Evolutionary conservation across 2,888 invertebrate species (phyloP), one percentile per base, ranked within the genome.

Genomic region (Lasioglossum malachurum): DNA sequence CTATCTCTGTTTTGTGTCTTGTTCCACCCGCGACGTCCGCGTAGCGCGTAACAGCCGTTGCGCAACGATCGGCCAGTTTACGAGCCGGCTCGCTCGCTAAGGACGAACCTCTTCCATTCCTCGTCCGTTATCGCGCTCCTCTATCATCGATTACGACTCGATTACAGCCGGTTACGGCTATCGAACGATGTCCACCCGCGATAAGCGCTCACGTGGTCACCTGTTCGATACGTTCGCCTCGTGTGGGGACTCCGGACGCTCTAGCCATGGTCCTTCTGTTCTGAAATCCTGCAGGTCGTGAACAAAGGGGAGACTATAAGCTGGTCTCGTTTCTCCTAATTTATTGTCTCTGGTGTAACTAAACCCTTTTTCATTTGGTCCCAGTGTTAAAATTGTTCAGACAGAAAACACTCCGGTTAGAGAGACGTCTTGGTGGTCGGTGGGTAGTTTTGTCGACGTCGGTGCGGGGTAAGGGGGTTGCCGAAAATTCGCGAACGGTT

Each of bases 81-180:
- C 92, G 92, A 91, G 88, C 86, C 80, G 76, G 82, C 77, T 75
- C 74, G 46, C 76, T 64, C 75, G 83, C 64, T 84, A 74, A 84
- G 86, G 78, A 83, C 74, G 79, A 78, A 35, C 49, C 44, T 64
- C 67, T 53, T 16, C 69, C 77, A 64, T 44, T 78, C 81, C 79
- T 80, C 82, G 76, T 41, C 80, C 73, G 86, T 87, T 89, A 91
- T 87, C 90, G 87, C 83, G 81, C 87, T 89, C 89, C 81, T 91
- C 87, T 91, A 89, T 91, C 90, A 88, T 84, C 88, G 87, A 84
- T 92, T 91, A 91, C 90, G 91, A 90, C 92, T 91, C 89, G 89
- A 91, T 91, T 91, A 90, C 88, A 82, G 74, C 75, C 75, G 78
- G 69, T 84, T 72, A 80, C 80, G 72, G 87, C 79, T 83, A 76